Evolutionary conservation across 2,113 vertebrate genomes (phyloP).

Genomic region (Capreolus pygargus): DNA sequence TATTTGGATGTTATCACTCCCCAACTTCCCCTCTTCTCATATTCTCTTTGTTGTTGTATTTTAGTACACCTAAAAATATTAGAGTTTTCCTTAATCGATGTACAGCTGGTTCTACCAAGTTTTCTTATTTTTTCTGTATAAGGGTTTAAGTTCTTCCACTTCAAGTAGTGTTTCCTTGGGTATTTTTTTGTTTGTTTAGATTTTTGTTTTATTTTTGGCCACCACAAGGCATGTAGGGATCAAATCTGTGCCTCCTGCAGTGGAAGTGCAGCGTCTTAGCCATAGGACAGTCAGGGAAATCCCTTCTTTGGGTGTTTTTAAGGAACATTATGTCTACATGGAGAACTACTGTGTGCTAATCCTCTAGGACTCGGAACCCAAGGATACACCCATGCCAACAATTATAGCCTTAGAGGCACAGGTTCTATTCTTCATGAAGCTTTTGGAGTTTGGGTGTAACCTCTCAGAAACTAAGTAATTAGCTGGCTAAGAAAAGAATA

Average conservation of each 20-base stretch:
- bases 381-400: not conserved
- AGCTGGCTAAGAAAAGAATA: slow-evolving; percentile 8
- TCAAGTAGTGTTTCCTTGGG: not conserved
- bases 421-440: not conserved
- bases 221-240: not conserved
- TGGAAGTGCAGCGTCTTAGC: not conserved
- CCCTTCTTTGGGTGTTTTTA: not conserved
- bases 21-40: not conserved
- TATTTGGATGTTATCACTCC: not conserved
- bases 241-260: not conserved
- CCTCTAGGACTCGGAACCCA: not conserved
- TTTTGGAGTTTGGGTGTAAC: not conserved
- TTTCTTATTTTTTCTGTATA: not conserved
- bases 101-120: not conserved
- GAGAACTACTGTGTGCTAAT: not conserved
- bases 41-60: not conserved
- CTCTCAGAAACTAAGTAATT: not conserved
- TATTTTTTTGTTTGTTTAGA: not conserved
- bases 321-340: not conserved
- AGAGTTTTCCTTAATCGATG: not conserved
- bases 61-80: not conserved
- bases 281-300: not conserved
- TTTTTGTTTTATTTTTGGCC: not conserved
- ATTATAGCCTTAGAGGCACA: not conserved
- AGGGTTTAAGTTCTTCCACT: not conserved